A percentile compares a stretch with the other conserved stretches of the same genome.
phyloP scores from a whole-genome alignment of 2,113 vertebrate genomes.

The Notiomystis cincta region DNA sequence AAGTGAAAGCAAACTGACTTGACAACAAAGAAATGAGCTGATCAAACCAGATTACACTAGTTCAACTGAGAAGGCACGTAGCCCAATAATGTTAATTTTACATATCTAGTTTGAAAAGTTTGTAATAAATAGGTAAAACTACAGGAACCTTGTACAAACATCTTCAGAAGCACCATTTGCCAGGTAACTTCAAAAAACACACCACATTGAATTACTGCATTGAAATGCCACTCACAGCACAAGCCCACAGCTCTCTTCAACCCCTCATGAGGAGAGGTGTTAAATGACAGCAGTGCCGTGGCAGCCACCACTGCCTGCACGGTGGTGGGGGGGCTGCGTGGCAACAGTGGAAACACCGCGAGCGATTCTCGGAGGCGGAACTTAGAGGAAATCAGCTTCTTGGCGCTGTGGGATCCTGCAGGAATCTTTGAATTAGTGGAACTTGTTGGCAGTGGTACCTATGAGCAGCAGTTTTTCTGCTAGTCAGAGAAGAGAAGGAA shows the following conservation, averaged over 20 bases:
- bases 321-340: accelerated
- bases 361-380: accelerated
- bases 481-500: too few species aligned
- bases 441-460: not conserved
- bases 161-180: not conserved
- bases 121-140: not conserved
- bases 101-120: not conserved
- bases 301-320: accelerated
- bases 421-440: too few species aligned
- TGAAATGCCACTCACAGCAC: not conserved
- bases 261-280: accelerated
- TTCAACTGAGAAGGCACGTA: not conserved
- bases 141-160: not conserved
- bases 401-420: accelerated
- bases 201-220: not conserved
- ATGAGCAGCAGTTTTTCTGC: not conserved
- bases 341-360: accelerated
- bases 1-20: not conserved
- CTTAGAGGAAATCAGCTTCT: not conserved
- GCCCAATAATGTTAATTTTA: not conserved
- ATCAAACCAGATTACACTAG: not conserved
- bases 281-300: not conserved
- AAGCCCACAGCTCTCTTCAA: not conserved
- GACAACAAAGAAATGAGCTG: not conserved
- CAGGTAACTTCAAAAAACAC: not conserved